Percentiles rank a stretch among this genome's conserved stretches.
Evolutionary conservation across 92 coral and sea anemone species (phyloP).

Genomic region (Porites evermanni): DNA sequence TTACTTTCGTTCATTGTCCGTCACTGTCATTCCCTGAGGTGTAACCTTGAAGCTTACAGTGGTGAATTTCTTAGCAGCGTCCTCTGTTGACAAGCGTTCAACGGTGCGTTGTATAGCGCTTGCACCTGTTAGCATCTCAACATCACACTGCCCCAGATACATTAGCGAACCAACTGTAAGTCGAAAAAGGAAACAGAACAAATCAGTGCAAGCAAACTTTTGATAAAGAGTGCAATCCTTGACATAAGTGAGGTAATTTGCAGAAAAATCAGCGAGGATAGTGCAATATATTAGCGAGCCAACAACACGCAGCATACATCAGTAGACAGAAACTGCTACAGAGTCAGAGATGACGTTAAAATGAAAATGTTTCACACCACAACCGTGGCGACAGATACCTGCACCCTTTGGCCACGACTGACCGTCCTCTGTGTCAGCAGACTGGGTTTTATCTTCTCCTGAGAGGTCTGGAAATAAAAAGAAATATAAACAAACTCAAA

Average conservation of each 20-base stretch:
- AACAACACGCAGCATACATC: too few species aligned
- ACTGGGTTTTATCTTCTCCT: conserved; percentile 38
- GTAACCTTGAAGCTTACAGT: conserved; percentile 88
- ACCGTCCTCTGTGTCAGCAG: conserved; percentile 55
- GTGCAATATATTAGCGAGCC: too few species aligned
- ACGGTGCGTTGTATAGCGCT: conserved; percentile 92
- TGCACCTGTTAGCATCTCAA: conserved; percentile 95
- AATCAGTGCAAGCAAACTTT: neutral
- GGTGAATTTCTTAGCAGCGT: conserved; percentile 81
- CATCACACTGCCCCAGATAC: conserved; percentile 85
- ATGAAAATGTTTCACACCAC: too few species aligned
- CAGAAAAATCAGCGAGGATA: too few species aligned
- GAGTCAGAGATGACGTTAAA: too few species aligned
- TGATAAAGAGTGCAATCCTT: neutral
- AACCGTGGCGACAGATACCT: neutral
- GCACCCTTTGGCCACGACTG: conserved; percentile 55
- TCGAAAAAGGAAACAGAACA: neutral
- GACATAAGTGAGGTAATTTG: too few species aligned
- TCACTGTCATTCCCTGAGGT: conserved; percentile 92
- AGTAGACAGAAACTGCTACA: too few species aligned
- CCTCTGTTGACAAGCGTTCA: conserved; percentile 75
- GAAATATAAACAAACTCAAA: neutral
- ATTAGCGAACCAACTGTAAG: conserved; percentile 81
- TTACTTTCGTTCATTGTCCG: conserved; percentile 97
- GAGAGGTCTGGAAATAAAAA: conserved; percentile 49